phyloP scores from a whole-genome alignment of 2,113 vertebrate species.

The Chlamydotis undulata region DNA sequence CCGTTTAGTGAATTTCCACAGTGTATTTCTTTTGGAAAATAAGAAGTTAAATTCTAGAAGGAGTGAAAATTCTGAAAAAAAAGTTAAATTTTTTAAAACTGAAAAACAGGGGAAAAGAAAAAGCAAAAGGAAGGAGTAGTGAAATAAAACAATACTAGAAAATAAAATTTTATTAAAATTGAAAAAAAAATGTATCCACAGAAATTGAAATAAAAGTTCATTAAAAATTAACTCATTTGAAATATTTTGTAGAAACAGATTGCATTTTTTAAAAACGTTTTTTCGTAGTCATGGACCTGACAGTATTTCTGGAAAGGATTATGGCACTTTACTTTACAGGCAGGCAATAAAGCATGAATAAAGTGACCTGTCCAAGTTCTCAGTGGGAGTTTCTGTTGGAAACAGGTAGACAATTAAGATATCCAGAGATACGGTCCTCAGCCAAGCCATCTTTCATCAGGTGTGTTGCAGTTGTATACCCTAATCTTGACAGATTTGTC shows the following conservation, averaged over 20 bases:
- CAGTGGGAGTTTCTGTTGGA: not conserved
- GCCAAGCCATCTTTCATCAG: not conserved
- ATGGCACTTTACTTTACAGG: not conserved
- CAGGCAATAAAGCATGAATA: not conserved
- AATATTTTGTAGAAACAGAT: not conserved
- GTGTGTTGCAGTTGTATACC: not conserved
- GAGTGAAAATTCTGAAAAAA: not conserved
- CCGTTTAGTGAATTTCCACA: not conserved
- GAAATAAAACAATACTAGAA: not conserved
- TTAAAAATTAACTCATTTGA: not conserved
- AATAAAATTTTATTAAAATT: not conserved
- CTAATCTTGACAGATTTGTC: not conserved
- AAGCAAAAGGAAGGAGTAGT: not conserved
- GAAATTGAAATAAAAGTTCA: not conserved
- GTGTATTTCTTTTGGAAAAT: not conserved
- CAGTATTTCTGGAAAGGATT: not conserved
- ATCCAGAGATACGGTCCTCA: not conserved
- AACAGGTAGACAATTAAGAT: not conserved
- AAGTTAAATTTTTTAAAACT: not conserved
- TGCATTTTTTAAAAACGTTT: not conserved
- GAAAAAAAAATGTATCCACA: not conserved
- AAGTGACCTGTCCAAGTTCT: not conserved
- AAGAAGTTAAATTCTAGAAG: not conserved
- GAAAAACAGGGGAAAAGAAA: not conserved
- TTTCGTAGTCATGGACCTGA: not conserved